These are phyloP conservation scores for Drosophila leonis DNA, from an alignment of 2,888 invertebrate genomes.

Conservation along the genomic window DNA sequence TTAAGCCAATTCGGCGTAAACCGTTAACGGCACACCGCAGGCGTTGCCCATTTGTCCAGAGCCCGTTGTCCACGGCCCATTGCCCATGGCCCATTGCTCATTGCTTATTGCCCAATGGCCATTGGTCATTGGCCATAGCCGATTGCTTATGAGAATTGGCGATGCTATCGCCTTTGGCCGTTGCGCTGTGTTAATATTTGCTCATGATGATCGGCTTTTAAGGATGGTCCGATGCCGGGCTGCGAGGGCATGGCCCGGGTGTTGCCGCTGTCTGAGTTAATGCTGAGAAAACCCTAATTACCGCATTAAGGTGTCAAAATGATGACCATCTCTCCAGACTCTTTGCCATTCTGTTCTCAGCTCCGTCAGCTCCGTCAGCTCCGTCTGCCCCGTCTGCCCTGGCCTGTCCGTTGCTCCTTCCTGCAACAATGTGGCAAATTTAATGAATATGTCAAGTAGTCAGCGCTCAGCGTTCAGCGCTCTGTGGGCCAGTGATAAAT, in stretches of 20 bases:
- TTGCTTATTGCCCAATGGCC: conserved; percentile 11
- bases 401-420: conserved; percentile 9
- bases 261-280: conserved; percentile 63
- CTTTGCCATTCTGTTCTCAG: conserved; percentile 5
- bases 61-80: conserved; percentile 16
- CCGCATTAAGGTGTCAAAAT: conserved; percentile 84
- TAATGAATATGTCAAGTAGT: conserved; percentile 80
- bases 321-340: conserved; percentile 69
- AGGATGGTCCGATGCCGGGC: conserved; percentile 45
- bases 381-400: not conserved
- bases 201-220: conserved; percentile 74
- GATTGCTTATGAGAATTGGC: conserved; percentile 18
- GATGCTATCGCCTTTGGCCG: conserved; percentile 44
- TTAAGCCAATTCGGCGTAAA: conserved; percentile 82
- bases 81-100: conserved; percentile 36
- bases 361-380: conserved; percentile 1
- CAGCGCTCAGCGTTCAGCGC: conserved; percentile 61
- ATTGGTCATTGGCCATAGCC: conserved; percentile 36
- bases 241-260: conserved; percentile 48
- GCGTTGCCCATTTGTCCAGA: conserved; percentile 62
- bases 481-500: conserved; percentile 73
- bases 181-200: conserved; percentile 80
- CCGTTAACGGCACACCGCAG: conserved; percentile 73
- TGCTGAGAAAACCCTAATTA: conserved; percentile 81
- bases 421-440: conserved; percentile 79